phyloP scores from a whole-genome alignment of 2,888 invertebrate genomes.

The Choreutis nemorana region DNA sequence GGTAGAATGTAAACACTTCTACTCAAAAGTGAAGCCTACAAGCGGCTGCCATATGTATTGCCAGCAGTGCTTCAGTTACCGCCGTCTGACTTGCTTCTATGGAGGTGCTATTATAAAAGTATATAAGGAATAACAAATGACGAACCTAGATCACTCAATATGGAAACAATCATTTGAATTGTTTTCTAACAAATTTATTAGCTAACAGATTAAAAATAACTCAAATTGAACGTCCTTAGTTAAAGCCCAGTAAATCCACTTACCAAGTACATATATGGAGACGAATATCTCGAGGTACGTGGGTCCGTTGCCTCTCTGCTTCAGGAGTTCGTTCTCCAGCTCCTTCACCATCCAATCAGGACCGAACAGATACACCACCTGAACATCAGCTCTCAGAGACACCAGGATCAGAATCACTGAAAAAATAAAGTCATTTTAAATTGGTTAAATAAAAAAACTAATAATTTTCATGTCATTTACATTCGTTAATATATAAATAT shows the following conservation, averaged over 20 bases:
- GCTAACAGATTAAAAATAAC: too few species aligned
- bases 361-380: constrained; percentile 76
- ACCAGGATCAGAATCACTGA: constrained; percentile 91
- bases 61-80: too few species aligned
- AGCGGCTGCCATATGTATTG: too few species aligned
- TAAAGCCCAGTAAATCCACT: constrained; percentile 14
- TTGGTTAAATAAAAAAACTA: constrained; percentile 2
- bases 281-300: constrained; percentile 85
- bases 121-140: too few species aligned
- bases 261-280: constrained; percentile 83
- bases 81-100: too few species aligned
- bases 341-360: constrained; percentile 72
- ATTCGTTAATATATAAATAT: background rate
- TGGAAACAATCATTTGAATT: too few species aligned
- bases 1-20: too few species aligned
- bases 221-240: too few species aligned
- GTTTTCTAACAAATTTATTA: too few species aligned
- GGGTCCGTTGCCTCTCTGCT: constrained; percentile 86
- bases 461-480: background rate
- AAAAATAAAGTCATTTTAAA: background rate
- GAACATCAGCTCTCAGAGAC: constrained; percentile 87
- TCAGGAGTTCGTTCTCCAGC: constrained; percentile 69
- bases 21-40: too few species aligned
- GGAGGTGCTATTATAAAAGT: too few species aligned
- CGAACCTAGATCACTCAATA: too few species aligned